Conservation (phyloP, 2,113 vertebrate genomes). For the Oostethus manadensis region DNA sequence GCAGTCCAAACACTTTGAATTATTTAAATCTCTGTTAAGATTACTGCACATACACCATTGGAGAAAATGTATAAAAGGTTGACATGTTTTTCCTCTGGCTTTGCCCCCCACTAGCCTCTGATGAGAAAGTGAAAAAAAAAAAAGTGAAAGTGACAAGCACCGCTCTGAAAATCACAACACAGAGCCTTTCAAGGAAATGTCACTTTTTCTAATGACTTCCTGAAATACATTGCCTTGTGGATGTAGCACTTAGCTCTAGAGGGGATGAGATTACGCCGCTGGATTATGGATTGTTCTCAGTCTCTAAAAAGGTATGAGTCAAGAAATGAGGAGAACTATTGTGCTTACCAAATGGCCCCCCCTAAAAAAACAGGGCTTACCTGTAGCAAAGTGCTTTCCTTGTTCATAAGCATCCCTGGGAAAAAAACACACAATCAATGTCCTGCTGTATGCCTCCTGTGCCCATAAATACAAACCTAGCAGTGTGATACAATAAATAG, state of each 20-base stretch:
- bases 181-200: slow-evolving; percentile 43
- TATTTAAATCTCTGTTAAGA: slow-evolving; percentile 85
- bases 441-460: slow-evolving; percentile 45
- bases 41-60: slow-evolving; percentile 70
- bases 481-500: slow-evolving; percentile 47
- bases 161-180: slow-evolving; percentile 31
- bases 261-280: slow-evolving; percentile 36
- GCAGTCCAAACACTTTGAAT: slow-evolving; percentile 78
- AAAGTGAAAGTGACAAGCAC: slow-evolving; percentile 50
- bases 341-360: slow-evolving; percentile 26
- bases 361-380: slow-evolving; percentile 22
- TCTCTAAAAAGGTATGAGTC: slow-evolving; percentile 19
- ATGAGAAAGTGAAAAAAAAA: no score
- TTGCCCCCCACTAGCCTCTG: slow-evolving; percentile 32
- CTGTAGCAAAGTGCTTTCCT: slow-evolving; percentile 31
- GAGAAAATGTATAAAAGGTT: slow-evolving; percentile 72
- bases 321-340: slow-evolving; percentile 27
- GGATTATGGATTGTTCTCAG: slow-evolving; percentile 39
- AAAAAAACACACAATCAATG: slow-evolving; percentile 60
- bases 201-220: slow-evolving; percentile 37
- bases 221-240: slow-evolving; percentile 18
- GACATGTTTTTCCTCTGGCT: slow-evolving; percentile 59
- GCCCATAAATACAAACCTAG: slow-evolving; percentile 53
- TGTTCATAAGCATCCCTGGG: slow-evolving; percentile 22
- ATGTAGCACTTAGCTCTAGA: slow-evolving; percentile 38